Conservation (phyloP, 2,113 vertebrate genomes). For the Corythornis cristatus region DNA sequence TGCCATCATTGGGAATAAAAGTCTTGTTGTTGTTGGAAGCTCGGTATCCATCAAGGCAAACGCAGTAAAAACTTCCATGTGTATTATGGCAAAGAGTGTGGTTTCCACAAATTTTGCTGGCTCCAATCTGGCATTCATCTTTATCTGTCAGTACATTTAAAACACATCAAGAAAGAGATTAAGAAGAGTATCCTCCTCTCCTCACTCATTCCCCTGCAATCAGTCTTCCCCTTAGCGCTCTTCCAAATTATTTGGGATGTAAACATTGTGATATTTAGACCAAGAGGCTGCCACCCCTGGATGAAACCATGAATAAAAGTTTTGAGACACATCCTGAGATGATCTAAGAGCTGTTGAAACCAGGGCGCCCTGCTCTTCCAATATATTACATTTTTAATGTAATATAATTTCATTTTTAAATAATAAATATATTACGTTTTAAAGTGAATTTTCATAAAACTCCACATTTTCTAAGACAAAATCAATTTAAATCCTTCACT, state of each 20-base stretch:
- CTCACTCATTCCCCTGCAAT: not conserved
- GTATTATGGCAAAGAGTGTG: constrained; percentile 91
- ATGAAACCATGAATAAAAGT: not conserved
- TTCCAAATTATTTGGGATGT: not conserved
- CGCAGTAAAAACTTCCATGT: constrained; percentile 90
- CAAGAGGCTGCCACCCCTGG: not conserved
- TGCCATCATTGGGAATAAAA: constrained; percentile 97
- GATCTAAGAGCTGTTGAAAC: not conserved
- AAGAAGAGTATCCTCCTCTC: not conserved
- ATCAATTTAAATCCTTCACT: not conserved
- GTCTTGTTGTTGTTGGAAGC: constrained; percentile 86
- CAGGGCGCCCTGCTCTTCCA: not conserved
- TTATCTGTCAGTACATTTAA: constrained; percentile 83
- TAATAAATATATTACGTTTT: too few relatives aligned
- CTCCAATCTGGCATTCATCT: constrained; percentile 89
- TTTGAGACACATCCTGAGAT: not conserved
- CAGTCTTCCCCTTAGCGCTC: not conserved
- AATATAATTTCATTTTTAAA: not conserved
- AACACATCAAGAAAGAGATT: constrained; percentile 9
- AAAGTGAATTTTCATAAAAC: not conserved
- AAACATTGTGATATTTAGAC: not conserved
- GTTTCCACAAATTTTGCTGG: constrained; percentile 86
- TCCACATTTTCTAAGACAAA: not conserved
- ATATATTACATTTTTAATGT: not conserved
- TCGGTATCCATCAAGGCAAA: constrained; percentile 86